Percentiles rank a stretch among this genome's conserved stretches.
Evolutionary conservation across 2,113 vertebrate genomes (phyloP).

Genomic region (Mormoops blainvillei): DNA sequence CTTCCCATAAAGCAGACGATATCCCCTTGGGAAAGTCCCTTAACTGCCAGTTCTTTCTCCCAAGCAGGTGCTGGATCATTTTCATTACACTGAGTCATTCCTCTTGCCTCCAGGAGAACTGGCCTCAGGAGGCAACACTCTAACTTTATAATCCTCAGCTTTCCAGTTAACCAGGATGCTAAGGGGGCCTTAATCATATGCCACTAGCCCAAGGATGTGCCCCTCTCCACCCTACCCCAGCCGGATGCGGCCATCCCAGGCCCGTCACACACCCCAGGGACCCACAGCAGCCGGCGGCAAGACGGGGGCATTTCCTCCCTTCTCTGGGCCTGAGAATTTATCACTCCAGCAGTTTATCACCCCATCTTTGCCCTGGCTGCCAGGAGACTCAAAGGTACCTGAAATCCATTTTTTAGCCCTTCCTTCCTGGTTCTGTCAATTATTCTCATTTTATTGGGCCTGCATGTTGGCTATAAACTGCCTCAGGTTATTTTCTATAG

Average conservation of each 20-base stretch:
- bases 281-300: background rate
- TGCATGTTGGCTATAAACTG: background rate
- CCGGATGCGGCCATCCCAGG: background rate
- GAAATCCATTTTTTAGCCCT: background rate
- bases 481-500: background rate
- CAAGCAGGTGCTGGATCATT: background rate
- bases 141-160: background rate
- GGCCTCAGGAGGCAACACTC: background rate
- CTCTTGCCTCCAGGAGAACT: background rate
- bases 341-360: background rate
- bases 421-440: slow-evolving; percentile 34
- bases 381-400: background rate
- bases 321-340: background rate
- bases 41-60: background rate
- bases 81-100: background rate
- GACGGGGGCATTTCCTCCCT: too few species aligned
- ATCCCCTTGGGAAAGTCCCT: background rate
- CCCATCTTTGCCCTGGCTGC: background rate
- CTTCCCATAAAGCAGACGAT: background rate
- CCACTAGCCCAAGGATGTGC: background rate
- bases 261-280: background rate
- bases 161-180: background rate
- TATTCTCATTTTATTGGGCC: background rate
- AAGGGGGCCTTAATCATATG: background rate
- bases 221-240: background rate